phyloP scores from a whole-genome alignment of 2,113 vertebrate species.

The Coturnix japonica region DNA sequence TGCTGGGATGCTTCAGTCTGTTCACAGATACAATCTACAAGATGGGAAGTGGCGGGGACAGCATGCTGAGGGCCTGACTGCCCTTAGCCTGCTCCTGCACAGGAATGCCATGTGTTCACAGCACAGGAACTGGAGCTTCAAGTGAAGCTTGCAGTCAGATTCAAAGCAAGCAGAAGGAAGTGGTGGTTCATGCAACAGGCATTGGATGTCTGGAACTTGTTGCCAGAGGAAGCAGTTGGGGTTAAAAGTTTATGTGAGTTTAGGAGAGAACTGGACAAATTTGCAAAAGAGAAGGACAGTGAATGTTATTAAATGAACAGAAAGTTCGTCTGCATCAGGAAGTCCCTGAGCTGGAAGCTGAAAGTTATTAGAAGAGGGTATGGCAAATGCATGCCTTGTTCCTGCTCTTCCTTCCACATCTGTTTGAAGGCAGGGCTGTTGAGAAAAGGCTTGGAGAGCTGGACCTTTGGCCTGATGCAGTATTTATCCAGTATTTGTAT shows the following conservation, averaged over 20 bases:
- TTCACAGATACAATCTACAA: background rate
- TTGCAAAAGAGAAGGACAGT: background rate
- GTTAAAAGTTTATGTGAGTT: constrained; percentile 5
- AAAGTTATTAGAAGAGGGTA: background rate
- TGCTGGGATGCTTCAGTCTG: background rate
- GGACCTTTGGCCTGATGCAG: background rate
- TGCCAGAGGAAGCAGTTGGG: background rate
- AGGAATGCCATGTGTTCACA: background rate
- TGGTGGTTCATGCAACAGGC: background rate
- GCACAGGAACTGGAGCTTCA: background rate
- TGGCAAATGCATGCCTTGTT: background rate
- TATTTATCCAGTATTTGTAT: background rate
- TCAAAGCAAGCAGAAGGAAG: constrained; percentile 30
- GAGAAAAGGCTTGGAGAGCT: background rate
- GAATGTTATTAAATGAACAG: background rate
- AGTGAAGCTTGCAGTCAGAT: background rate
- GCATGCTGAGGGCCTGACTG: background rate
- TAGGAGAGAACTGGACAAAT: background rate
- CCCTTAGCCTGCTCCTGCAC: background rate
- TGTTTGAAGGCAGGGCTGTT: background rate
- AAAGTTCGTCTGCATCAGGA: background rate
- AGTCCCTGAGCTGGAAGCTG: background rate
- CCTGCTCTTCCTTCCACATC: background rate
- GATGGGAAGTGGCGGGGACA: background rate
- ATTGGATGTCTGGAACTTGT: background rate